Conservation (phyloP, 2,113 vertebrate genomes). For the Choloepus hoffmanni region DNA sequence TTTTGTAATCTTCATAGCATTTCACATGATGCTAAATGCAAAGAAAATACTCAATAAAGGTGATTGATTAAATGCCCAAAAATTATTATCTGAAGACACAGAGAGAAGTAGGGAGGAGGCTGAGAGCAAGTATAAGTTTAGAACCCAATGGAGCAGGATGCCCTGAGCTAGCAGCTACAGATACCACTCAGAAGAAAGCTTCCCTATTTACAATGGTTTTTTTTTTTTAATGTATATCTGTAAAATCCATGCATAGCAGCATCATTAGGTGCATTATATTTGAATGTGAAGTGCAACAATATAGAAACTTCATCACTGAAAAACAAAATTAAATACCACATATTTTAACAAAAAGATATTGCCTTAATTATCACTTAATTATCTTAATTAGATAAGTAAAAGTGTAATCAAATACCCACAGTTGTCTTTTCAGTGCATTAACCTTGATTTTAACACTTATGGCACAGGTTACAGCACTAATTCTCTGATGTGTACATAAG, state of each 20-base stretch:
- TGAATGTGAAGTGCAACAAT: background rate
- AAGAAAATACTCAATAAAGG: slow-evolving; percentile 25
- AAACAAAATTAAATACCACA: slow-evolving; percentile 6
- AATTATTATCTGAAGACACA: background rate
- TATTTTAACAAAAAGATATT: slow-evolving; percentile 22
- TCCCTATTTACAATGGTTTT: background rate
- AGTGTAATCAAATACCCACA: background rate
- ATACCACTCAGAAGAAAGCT: background rate
- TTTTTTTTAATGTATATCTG: background rate
- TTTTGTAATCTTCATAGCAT: background rate
- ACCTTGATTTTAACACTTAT: background rate
- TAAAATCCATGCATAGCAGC: background rate
- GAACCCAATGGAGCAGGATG: background rate
- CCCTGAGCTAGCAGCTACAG: background rate
- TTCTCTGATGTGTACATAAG: background rate
- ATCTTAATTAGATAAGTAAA: background rate
- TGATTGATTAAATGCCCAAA: slow-evolving; percentile 29
- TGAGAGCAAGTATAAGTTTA: background rate
- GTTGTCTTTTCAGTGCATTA: background rate
- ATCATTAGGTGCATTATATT: background rate
- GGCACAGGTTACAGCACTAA: background rate
- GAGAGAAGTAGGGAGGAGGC: background rate
- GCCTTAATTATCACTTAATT: background rate
- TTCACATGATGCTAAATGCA: background rate
- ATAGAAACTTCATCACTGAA: background rate